phyloP scores from a whole-genome alignment of 1,140 invertebrate species.

The Frieseomelitta varia region DNA sequence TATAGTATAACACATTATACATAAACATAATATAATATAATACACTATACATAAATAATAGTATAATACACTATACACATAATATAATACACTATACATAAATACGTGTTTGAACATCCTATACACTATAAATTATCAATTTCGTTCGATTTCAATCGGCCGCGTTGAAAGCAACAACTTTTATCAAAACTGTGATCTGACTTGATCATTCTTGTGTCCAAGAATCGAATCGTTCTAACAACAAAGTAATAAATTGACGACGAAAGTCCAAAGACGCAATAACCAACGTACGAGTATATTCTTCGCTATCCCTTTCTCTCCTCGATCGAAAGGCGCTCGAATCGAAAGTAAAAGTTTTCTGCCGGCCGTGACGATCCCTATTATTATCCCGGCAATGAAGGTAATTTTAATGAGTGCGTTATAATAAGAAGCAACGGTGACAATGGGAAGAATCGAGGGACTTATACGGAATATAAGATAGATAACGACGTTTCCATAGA shows the following conservation, averaged over 20 bases:
- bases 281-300: neutral
- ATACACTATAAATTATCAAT: too few species aligned
- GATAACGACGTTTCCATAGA: conserved; percentile 20
- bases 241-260: neutral
- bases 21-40: too few species aligned
- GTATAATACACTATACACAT: too few species aligned
- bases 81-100: too few species aligned
- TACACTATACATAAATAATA: too few species aligned
- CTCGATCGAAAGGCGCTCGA: neutral
- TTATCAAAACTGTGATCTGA: too few species aligned
- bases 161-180: too few species aligned
- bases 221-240: neutral
- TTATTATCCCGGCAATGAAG: conserved; percentile 31
- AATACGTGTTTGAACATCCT: too few species aligned
- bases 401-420: conserved; percentile 35
- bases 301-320: neutral
- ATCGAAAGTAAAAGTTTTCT: conserved; percentile 27
- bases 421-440: conserved; percentile 38
- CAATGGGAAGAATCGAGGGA: conserved; percentile 15
- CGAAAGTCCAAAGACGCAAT: neutral
- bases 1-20: too few species aligned
- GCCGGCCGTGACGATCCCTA: conserved; percentile 5
- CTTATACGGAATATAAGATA: neutral
- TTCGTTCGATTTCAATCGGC: too few species aligned
- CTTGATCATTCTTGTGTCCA: too few species aligned